Conservation (phyloP, 2,113 vertebrate genomes). For the Varanus salvator region DNA sequence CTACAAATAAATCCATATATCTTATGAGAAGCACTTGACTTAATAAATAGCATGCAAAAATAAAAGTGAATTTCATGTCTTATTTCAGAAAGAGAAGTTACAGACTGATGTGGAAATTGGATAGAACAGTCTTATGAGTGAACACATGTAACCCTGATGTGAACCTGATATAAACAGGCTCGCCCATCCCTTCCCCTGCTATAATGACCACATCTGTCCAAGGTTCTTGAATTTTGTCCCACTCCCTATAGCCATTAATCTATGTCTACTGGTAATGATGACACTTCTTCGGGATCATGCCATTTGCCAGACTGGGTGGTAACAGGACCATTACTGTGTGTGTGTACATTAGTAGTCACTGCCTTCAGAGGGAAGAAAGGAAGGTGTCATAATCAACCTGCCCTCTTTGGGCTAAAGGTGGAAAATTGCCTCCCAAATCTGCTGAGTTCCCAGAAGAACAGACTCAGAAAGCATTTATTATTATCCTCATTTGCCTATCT, state of each 20-base stretch:
- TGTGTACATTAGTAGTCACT: neutral
- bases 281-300: neutral
- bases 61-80: too few species aligned
- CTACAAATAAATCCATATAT: neutral
- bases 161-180: neutral
- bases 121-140: too few species aligned
- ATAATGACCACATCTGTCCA: neutral
- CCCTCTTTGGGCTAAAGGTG: rapidly evolving
- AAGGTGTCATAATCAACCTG: neutral
- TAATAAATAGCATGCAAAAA: neutral
- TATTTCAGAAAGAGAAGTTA: too few species aligned
- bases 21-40: neutral
- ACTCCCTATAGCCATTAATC: too few species aligned
- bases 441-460: neutral
- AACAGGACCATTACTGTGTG: rapidly evolving
- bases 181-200: neutral
- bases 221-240: neutral
- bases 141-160: too few species aligned
- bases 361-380: conserved; percentile 4
- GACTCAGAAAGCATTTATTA: neutral
- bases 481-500: neutral
- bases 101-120: too few species aligned
- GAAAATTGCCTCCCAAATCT: conserved; percentile 10
- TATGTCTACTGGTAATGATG: neutral
- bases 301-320: rapidly evolving